Conservation (phyloP, 1,140 invertebrate genomes). For the Sitophilus oryzae region DNA sequence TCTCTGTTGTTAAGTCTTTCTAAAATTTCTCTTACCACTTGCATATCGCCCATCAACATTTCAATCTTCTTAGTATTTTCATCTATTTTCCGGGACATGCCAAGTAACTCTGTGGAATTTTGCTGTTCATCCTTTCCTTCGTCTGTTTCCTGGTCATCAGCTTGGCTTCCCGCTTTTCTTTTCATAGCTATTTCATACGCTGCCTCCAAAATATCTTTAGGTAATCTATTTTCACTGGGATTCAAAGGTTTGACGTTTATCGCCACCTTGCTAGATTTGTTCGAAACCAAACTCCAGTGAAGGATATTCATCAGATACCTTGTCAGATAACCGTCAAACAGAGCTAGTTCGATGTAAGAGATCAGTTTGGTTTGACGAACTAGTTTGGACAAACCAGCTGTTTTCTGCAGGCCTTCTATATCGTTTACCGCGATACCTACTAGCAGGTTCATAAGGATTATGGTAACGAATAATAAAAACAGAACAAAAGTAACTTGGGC, state of each 20-base stretch:
- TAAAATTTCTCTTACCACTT: background rate
- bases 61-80: background rate
- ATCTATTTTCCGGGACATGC: background rate
- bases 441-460: constrained; percentile 75
- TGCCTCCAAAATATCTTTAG: constrained; percentile 65
- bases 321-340: constrained; percentile 65
- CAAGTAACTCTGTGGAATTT: background rate
- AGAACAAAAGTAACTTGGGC: constrained; percentile 67
- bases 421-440: constrained; percentile 77
- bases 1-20: background rate
- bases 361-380: constrained; percentile 72
- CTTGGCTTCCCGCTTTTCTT: constrained; percentile 46
- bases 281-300: constrained; percentile 66
- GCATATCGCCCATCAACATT: background rate
- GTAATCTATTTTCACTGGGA: constrained; percentile 70
- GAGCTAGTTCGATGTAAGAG: constrained; percentile 64
- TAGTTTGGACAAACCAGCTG: constrained; percentile 65
- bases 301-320: constrained; percentile 63
- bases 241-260: constrained; percentile 75
- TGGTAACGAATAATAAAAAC: constrained; percentile 71
- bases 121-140: background rate
- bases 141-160: background rate
- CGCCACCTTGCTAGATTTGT: constrained; percentile 69
- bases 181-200: constrained; percentile 70
- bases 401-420: constrained; percentile 71